Conservation (phyloP, 2,797 vertebrate species). For the Morus bassanus region DNA sequence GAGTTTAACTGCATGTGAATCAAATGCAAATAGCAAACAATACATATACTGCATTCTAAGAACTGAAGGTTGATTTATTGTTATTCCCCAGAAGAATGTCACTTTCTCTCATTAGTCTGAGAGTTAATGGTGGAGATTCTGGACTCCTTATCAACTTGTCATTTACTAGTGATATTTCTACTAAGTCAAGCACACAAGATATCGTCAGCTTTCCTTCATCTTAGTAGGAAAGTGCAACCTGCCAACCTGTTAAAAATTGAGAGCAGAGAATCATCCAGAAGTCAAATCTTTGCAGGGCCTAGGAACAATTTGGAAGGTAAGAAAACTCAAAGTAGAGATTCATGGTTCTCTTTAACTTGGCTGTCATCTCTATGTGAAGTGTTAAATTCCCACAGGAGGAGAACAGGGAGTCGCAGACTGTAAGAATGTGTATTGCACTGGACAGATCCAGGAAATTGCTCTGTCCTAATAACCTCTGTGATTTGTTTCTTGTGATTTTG, state of each 20-base stretch:
- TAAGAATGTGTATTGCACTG: background rate
- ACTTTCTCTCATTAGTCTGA: background rate
- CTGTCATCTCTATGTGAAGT: background rate
- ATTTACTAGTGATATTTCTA: background rate
- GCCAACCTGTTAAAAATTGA: background rate
- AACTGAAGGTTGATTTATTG: background rate
- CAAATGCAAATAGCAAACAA: background rate
- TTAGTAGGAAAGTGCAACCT: background rate
- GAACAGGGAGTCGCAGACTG: background rate
- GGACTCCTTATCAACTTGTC: background rate
- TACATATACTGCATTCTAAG: background rate
- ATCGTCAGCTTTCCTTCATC: background rate
- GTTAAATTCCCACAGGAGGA: background rate
- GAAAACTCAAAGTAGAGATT: background rate
- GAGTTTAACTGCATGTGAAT: background rate
- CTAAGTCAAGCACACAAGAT: background rate
- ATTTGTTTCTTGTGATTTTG: background rate
- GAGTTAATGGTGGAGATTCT: background rate
- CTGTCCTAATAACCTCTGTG: background rate
- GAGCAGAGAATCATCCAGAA: background rate
- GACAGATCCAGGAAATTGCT: background rate
- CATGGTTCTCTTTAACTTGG: background rate
- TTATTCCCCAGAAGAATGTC: background rate
- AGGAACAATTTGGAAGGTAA: background rate
- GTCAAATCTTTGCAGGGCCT: background rate